Evolutionary conservation across 2,797 vertebrate species (phyloP).

Genomic region (Chaenodraco wilsoni): DNA sequence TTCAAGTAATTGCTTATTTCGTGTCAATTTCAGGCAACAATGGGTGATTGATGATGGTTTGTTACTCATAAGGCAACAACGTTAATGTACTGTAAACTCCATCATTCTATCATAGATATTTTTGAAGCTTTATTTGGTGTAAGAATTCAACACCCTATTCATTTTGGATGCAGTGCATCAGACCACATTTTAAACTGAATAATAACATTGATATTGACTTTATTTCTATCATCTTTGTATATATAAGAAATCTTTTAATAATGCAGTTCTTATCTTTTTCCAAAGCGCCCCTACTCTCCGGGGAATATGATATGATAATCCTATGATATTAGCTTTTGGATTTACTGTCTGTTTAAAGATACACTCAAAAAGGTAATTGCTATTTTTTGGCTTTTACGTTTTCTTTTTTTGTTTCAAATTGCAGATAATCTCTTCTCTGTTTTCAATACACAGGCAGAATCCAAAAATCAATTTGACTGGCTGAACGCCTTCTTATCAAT

Average conservation of each 20-base stretch:
- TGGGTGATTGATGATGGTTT: slow-evolving; percentile 46
- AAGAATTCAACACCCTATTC: slow-evolving; percentile 25
- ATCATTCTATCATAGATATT: slow-evolving; percentile 23
- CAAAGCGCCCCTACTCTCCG: slow-evolving; percentile 41
- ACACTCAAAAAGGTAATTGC: slow-evolving; percentile 48
- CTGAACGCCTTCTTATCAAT: slow-evolving; percentile 26
- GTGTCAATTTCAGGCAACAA: slow-evolving; percentile 43
- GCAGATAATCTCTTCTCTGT: slow-evolving; percentile 19
- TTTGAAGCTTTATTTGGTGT: slow-evolving; percentile 18
- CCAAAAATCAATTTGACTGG: slow-evolving; percentile 14
- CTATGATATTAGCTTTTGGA: slow-evolving; percentile 67
- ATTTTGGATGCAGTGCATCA: slow-evolving; percentile 31
- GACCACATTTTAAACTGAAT: slow-evolving; percentile 32
- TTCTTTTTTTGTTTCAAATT: slow-evolving; percentile 11
- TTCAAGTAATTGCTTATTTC: slow-evolving; percentile 56
- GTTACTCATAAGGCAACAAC: slow-evolving; percentile 31
- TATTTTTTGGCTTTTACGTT: slow-evolving; percentile 32
- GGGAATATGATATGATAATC: slow-evolving; percentile 67
- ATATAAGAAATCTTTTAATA: slow-evolving; percentile 62
- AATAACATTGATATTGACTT: slow-evolving; percentile 44
- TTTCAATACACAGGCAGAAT: slow-evolving; percentile 23
- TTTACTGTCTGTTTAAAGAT: slow-evolving; percentile 64
- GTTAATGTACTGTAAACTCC: slow-evolving; percentile 16
- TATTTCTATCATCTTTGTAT: slow-evolving; percentile 43
- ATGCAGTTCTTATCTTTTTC: slow-evolving; percentile 63